phyloP scores from a whole-genome alignment of 2,113 vertebrate species.

The Loxodonta africana region DNA sequence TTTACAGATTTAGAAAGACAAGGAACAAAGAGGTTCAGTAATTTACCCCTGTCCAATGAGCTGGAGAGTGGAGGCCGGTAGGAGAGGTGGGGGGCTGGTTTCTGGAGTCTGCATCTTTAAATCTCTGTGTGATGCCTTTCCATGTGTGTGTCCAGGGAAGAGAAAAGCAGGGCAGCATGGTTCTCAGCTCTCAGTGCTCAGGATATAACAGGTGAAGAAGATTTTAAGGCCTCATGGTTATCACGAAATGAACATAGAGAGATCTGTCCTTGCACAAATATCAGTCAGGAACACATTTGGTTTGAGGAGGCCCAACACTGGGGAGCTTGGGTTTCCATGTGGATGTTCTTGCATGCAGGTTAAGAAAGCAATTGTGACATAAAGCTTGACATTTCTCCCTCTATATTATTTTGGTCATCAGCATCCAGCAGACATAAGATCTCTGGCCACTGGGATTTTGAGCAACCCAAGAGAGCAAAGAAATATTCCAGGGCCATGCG shows the following conservation, averaged over 20 bases:
- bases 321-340: rapidly evolving
- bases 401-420: neutral
- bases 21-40: neutral
- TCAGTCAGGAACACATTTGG: neutral
- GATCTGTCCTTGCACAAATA: neutral
- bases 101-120: rapidly evolving
- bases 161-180: rapidly evolving
- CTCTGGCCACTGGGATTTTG: neutral
- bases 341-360: rapidly evolving
- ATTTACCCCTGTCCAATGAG: rapidly evolving
- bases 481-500: too few species aligned
- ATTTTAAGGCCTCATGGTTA: rapidly evolving
- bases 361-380: neutral
- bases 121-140: neutral
- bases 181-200: rapidly evolving
- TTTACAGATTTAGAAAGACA: neutral
- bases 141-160: rapidly evolving
- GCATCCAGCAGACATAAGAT: too few species aligned
- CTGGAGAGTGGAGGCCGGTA: neutral
- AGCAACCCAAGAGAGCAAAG: rapidly evolving
- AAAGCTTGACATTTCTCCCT: rapidly evolving
- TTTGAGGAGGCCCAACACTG: too few species aligned
- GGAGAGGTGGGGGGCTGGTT: rapidly evolving
- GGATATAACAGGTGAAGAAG: neutral
- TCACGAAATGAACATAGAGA: neutral